Percentiles rank a stretch among this genome's conserved stretches.
phyloP scores from a whole-genome alignment of 2,113 vertebrate species.

The Mustela lutreola region DNA sequence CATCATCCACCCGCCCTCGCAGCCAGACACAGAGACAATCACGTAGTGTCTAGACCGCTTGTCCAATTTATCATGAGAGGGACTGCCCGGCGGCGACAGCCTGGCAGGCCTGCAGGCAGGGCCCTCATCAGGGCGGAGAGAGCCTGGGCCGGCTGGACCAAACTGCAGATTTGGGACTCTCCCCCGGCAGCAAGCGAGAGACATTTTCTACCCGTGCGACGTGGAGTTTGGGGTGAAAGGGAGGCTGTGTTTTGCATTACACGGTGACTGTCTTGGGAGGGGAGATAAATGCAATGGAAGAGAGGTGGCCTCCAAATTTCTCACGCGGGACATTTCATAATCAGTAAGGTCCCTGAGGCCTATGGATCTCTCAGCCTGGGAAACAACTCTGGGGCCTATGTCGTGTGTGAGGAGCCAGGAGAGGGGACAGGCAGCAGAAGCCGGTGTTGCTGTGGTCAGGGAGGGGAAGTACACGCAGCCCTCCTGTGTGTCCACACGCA shows the following conservation, averaged over 20 bases:
- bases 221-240: too few relatives aligned
- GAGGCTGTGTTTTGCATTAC: not conserved
- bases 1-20: not conserved
- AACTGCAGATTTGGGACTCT: not conserved
- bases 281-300: not conserved
- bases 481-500: too few relatives aligned
- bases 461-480: too few relatives aligned
- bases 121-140: not conserved
- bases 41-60: constrained; percentile 39
- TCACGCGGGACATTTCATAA: not conserved
- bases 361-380: not conserved
- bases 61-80: not conserved
- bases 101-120: not conserved
- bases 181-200: not conserved
- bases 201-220: not conserved
- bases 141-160: fast-evolving
- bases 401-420: not conserved
- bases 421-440: not conserved
- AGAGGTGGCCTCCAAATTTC: not conserved
- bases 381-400: not conserved
- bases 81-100: not conserved
- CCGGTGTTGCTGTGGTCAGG: fast-evolving
- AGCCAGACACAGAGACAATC: not conserved
- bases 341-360: not conserved
- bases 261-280: not conserved